Evolutionary conservation across 1,140 invertebrate species (phyloP).

Genomic region (Eupristina koningsbergeri): DNA sequence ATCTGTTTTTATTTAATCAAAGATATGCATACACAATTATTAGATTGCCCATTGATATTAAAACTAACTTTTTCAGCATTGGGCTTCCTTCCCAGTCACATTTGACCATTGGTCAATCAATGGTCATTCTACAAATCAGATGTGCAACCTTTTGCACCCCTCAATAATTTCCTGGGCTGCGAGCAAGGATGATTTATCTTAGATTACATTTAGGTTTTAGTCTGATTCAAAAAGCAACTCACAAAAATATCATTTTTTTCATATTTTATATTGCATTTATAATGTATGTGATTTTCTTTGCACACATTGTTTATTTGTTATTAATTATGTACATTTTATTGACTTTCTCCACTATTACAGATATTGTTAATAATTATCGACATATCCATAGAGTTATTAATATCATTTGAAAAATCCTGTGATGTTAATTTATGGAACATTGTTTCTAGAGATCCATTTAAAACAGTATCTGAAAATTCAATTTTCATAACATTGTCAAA

Average conservation of each 20-base stretch:
- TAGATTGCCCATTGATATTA: too few species aligned
- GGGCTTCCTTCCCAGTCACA: too few species aligned
- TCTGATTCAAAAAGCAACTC: too few species aligned
- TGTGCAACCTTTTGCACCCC: too few species aligned
- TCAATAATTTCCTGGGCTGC: too few species aligned
- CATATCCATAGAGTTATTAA: conserved; percentile 72
- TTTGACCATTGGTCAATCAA: too few species aligned
- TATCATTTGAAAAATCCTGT: conserved; percentile 70
- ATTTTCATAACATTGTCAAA: conserved; percentile 60
- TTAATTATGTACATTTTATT: neutral
- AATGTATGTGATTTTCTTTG: neutral
- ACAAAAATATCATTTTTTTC: neutral
- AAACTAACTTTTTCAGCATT: too few species aligned
- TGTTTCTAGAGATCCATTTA: conserved; percentile 61
- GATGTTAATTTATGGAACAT: conserved; percentile 68
- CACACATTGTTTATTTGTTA: neutral
- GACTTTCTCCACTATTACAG: conserved; percentile 2
- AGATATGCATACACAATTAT: too few species aligned
- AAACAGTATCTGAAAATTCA: conserved; percentile 59
- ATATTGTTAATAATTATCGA: conserved; percentile 78
- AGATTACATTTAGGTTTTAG: too few species aligned
- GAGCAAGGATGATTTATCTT: too few species aligned
- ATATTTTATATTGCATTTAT: conserved; percentile 42
- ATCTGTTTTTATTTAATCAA: too few species aligned
- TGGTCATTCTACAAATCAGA: too few species aligned